Conservation (phyloP, 2,113 vertebrate genomes). For the Aegotheles bennettii region DNA sequence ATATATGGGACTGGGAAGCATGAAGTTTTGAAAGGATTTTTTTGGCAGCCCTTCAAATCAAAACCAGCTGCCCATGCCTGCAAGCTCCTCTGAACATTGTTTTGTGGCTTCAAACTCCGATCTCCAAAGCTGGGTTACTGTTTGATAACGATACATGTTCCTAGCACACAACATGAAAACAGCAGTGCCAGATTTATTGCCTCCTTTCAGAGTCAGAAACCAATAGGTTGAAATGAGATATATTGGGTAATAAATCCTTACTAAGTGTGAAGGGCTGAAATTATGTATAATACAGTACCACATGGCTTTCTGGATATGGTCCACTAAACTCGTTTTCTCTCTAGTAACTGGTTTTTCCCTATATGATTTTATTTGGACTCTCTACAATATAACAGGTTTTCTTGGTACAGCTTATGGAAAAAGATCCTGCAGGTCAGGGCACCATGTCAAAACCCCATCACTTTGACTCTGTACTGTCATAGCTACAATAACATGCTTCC, state of each 20-base stretch:
- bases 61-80: background rate
- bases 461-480: background rate
- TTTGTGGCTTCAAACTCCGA: background rate
- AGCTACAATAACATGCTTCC: background rate
- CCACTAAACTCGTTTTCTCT: background rate
- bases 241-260: background rate
- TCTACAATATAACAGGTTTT: background rate
- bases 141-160: background rate
- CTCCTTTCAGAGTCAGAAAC: background rate
- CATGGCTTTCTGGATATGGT: background rate
- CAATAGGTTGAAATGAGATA: background rate
- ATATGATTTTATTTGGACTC: background rate
- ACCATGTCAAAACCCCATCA: background rate
- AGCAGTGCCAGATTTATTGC: background rate
- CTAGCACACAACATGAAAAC: background rate
- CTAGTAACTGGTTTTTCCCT: background rate
- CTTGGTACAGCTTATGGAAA: background rate
- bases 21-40: background rate
- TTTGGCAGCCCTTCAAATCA: background rate
- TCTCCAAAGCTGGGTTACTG: background rate
- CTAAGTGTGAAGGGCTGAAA: background rate
- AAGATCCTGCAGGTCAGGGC: background rate
- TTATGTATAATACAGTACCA: background rate
- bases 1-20: background rate
- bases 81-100: background rate